Evolutionary conservation across 2,888 invertebrate genomes (phyloP), one percentile per base, ranked within the genome.

Genomic region (Embidobia sp.): DNA sequence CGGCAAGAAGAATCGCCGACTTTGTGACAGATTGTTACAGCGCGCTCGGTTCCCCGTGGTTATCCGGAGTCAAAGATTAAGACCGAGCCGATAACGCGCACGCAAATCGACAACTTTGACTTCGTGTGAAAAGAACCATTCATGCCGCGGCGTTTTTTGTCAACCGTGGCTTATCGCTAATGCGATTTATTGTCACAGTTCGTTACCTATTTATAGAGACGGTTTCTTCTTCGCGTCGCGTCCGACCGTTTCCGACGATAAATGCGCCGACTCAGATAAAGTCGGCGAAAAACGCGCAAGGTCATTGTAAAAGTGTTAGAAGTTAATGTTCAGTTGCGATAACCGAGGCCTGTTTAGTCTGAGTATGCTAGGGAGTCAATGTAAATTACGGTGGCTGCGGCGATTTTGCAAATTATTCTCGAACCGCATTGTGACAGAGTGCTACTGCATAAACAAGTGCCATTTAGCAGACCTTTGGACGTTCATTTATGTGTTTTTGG

Each of bases 21-120:
- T 83, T 81, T 82, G 79, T 84, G 85, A 86, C 85, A 83, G 86
- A 85, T 85, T 83, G 84, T 84, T 82, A 86, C 81, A 83, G 81
- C 83, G 79, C 79, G 78, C 77, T 81, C 73, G 72, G 80, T 82
- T 81, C 81, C 75, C 72, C 31, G 80, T 79, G 86, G 86, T 87
- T 87, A 86, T 87, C 87, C 75, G 59, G 69, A 80, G 82, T 81
- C 83, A 80, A 69, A 73, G 84, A 80, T 84, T 82, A 51, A 77
- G 64, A 57, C 51, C 73, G 80, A 11, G 74, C 67, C 46, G 82
- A 83, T 83, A 83, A 81, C 63, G 59, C 46, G 48, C 40, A 69
- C 66, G 77, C 66, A 67, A 69, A 69, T 61, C 44, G 69, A 76
- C 64, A 59, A 66, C 59, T 76, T 70, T 70, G 70, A 77, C 76